Base-by-base conservation (phyloP, 1,140 invertebrate species). In the Bombus waltoni region DNA sequence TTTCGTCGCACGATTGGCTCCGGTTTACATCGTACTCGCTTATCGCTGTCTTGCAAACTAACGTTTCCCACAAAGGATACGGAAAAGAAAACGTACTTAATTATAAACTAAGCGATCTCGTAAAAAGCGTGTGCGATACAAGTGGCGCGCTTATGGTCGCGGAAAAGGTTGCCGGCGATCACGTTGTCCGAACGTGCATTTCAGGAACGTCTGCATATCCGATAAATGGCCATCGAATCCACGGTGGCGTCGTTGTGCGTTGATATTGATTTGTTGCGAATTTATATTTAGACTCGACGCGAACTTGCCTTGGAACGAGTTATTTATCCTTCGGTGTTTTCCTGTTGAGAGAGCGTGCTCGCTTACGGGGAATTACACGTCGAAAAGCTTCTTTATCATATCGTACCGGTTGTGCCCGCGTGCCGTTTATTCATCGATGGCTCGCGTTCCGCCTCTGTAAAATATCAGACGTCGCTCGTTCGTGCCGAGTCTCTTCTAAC, bases 181-280 rank as follows among this genome's bases (percentile, higher is more conserved):
- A 84, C 83, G 72, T 65, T 82, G 32, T 22, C 11, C 25, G 40
- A 65, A 65, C 80, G 80, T 73, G 80, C 53, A 68, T 78, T 70
- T 32, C 15, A 57, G 44, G 32, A 70, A 70, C 47, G 82, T 57
- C 62, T 62, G 59, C 15, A 40, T 80, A 66, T 84, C 53, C 28
- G 76, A 32, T 80, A 42, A 80, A 84, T 84, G 53, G 32, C 76
- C 83, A 80, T 79, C 70, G 76, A 72, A 59, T 44, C 32, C 38
- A 42, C 75, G 28, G 28, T 32, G 53, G 28, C 59, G 59, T 77
- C 35, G 15, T 8, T 32, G 47, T 59, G 66, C 38, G 83, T 80
- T 80, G 40, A 72, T 85, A 85, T 85, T 72, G 83, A 85, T 85
- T 85, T 80, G 83, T 85, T 85, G 68, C 68, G 77, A 85, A 85